Evolutionary conservation across 2,888 invertebrate species (phyloP), one percentile per base, ranked within the genome.

Genomic region (Silvanus unidentatus): DNA sequence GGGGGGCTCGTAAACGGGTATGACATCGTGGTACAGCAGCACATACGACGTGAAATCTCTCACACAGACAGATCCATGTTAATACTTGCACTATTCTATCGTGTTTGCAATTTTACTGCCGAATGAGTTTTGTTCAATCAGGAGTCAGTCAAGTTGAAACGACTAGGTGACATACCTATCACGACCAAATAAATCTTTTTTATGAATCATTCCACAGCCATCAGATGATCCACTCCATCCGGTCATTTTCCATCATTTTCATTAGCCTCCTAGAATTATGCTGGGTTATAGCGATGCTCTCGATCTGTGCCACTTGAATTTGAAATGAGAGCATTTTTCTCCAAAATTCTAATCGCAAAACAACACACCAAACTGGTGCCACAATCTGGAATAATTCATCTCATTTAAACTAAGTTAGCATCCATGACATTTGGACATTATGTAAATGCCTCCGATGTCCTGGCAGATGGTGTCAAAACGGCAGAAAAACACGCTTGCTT

Each of bases 351-450:
- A n/a, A n/a, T n/a, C 22, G 22, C 22, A n/a, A n/a, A n/a, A 22
- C 22, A 22, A 5, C 22, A 8, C 4, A 22, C 22, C 8, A 3
- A 22, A 22, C 22, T 22, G 22, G 3, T 22, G 3, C 22, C 22
- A 5, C 22, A 22, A 22, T 22, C 22, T 22, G 8, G 62, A 59
- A 65, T 64, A 63, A 65, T 65, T 57, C 52, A 58, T 49, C 52
- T 45, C 40, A 15, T 16, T 40, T 44, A 53, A 55, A 57, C 55
- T 58, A 62, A 63, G 58, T 63, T 62, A 58, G 61, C n/a, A n/a
- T n/a, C 4, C 64, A 58, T 62, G 63, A 61, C 61, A 61, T 64
- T 64, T 55, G 63, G 63, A 61, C 62, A 66, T 66, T 67, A 67
- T 65, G 66, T 56, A 66, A 66, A 67, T 67, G 43, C 30, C 43